Evolutionary conservation across 2,797 vertebrate genomes (phyloP).

Genomic region (Oryzias sinensis): DNA sequence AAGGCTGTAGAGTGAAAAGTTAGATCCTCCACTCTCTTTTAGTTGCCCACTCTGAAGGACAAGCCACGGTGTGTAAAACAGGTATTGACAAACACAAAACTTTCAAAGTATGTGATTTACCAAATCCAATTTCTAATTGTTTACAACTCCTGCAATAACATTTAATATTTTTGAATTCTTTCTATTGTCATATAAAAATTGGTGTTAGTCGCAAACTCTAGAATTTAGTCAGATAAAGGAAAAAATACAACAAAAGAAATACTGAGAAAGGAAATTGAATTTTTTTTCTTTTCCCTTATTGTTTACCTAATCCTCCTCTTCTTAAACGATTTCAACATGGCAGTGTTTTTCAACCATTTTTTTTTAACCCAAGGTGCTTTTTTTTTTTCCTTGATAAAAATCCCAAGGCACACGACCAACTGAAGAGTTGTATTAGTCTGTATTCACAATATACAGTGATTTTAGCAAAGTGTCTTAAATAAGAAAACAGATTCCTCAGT

Average conservation of each 20-base stretch:
- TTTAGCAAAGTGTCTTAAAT: too few relatives aligned
- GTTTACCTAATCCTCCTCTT: conserved; percentile 11
- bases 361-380: conserved; percentile 3
- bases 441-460: too few relatives aligned
- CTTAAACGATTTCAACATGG: conserved; percentile 13
- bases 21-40: conserved; percentile 27
- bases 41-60: conserved; percentile 30
- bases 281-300: conserved; percentile 9
- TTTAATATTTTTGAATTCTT: conserved; percentile 17
- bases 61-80: conserved; percentile 28
- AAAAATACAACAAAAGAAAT: conserved; percentile 18
- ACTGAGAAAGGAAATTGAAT: conserved; percentile 16
- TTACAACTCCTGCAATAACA: too few relatives aligned
- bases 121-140: conserved; percentile 7
- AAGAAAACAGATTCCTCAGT: too few relatives aligned
- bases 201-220: conserved; percentile 14
- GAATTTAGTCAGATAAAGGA: conserved; percentile 10
- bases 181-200: conserved; percentile 27
- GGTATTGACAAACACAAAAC: conserved; percentile 27
- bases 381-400: background rate
- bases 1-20: conserved; percentile 36
- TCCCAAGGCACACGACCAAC: background rate
- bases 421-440: background rate
- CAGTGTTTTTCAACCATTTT: too few relatives aligned
- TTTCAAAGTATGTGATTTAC: conserved; percentile 38